Evolutionary conservation across 2,113 vertebrate genomes (phyloP).

Genomic region (Oreocharis arfaki): DNA sequence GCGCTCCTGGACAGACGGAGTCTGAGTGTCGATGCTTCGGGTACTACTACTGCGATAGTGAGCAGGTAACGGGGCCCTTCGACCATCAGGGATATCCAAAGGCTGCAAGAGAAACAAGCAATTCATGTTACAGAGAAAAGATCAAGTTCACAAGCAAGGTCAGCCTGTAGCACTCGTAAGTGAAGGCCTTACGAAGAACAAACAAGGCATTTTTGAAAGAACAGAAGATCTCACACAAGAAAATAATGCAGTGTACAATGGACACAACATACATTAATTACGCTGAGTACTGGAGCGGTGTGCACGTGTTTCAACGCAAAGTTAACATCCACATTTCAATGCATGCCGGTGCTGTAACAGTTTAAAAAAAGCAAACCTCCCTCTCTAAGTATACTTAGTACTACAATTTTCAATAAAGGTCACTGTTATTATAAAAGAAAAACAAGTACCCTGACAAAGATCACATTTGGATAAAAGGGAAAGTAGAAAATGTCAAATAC

Average conservation of each 20-base stretch:
- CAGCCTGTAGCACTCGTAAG: neutral
- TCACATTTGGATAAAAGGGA: neutral
- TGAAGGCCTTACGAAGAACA: neutral
- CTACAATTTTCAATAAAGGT: neutral
- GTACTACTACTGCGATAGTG: conserved; percentile 86
- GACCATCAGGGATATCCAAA: conserved; percentile 87
- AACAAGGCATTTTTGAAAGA: neutral
- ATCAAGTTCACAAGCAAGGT: neutral
- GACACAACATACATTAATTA: neutral
- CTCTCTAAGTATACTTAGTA: neutral
- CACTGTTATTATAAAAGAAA: neutral
- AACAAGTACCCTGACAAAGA: neutral
- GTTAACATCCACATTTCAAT: neutral
- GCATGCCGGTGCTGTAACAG: neutral
- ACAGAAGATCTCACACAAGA: neutral
- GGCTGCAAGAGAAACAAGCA: conserved; percentile 71
- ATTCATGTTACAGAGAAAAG: neutral
- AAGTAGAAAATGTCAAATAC: neutral
- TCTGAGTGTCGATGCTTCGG: conserved; percentile 90
- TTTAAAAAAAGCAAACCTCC: neutral
- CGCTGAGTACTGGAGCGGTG: neutral
- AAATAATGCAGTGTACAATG: neutral
- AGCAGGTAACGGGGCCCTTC: conserved; percentile 85
- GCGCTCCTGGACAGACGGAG: conserved; percentile 83
- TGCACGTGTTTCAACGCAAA: neutral